phyloP scores from a whole-genome alignment of 2,888 invertebrate species.

The Eupeodes luniger region DNA sequence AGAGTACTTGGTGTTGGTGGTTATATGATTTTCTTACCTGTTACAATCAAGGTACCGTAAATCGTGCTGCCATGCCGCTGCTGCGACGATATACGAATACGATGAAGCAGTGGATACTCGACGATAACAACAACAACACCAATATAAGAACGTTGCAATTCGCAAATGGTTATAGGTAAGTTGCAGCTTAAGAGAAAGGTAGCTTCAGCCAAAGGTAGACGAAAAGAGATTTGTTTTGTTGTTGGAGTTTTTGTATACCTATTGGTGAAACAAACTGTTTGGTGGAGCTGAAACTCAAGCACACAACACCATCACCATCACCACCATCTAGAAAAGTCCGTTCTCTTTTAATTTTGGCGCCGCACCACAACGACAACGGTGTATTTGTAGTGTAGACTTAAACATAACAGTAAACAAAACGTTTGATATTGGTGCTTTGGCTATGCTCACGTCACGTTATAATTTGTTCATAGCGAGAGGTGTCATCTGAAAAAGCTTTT shows the following conservation, averaged over 20 bases:
- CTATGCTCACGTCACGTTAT: slow-evolving; percentile 32
- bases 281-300: neutral
- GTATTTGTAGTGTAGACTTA: slow-evolving; percentile 52
- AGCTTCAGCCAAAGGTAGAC: neutral
- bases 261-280: slow-evolving; percentile 51
- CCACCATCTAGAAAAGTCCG: neutral
- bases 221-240: slow-evolving; percentile 41
- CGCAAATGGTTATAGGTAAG: neutral
- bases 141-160: slow-evolving; percentile 7
- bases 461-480: neutral
- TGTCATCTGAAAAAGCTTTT: neutral
- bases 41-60: neutral
- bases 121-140: neutral
- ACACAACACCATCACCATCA: neutral
- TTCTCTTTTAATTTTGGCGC: slow-evolving; percentile 73
- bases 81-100: no score
- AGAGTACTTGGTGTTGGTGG: neutral
- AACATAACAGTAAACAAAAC: slow-evolving; percentile 71
- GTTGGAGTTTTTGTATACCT: neutral
- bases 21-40: neutral
- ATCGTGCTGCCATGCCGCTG: neutral
- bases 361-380: slow-evolving; percentile 23
- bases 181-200: slow-evolving; percentile 61
- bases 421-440: slow-evolving; percentile 43
- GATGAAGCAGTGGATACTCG: no score